phyloP scores from a whole-genome alignment of 2,797 vertebrate genomes.

The Calcarius lapponicus region DNA sequence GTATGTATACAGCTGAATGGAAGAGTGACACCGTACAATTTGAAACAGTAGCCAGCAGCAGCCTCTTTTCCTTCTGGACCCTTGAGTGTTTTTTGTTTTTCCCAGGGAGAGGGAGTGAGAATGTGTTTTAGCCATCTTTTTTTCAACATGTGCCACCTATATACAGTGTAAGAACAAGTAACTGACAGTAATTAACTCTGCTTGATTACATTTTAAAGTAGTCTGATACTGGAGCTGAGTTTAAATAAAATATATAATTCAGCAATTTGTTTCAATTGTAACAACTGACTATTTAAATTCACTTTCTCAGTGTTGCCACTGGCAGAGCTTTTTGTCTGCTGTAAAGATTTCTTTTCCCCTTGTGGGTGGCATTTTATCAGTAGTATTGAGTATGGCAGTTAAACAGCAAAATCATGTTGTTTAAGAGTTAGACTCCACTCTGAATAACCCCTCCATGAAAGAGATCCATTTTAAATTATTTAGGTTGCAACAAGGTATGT shows the following conservation, averaged over 20 bases:
- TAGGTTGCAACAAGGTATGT: constrained; percentile 24
- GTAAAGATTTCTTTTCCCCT: not conserved
- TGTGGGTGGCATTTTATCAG: not conserved
- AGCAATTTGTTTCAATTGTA: not conserved
- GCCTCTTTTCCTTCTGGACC: not conserved
- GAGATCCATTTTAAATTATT: not conserved
- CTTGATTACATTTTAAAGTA: constrained; percentile 10
- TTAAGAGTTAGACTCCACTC: not conserved
- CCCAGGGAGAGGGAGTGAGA: not conserved
- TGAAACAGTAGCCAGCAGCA: not conserved
- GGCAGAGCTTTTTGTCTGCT: not conserved
- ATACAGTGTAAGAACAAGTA: not conserved
- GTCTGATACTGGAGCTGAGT: not conserved
- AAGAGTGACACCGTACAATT: not conserved
- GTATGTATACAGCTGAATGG: constrained; percentile 8
- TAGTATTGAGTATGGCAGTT: not conserved
- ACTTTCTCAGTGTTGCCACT: not conserved
- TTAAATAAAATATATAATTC: not conserved
- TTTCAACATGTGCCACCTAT: not conserved
- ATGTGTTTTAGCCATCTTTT: not conserved
- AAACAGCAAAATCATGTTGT: not conserved
- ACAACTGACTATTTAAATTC: not conserved
- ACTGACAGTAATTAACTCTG: constrained; percentile 1
- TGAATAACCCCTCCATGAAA: not conserved
- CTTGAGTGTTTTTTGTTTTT: not conserved